Evolutionary conservation across 2,797 vertebrate species (phyloP).

Genomic region (Neosilurus mollespiculum): DNA sequence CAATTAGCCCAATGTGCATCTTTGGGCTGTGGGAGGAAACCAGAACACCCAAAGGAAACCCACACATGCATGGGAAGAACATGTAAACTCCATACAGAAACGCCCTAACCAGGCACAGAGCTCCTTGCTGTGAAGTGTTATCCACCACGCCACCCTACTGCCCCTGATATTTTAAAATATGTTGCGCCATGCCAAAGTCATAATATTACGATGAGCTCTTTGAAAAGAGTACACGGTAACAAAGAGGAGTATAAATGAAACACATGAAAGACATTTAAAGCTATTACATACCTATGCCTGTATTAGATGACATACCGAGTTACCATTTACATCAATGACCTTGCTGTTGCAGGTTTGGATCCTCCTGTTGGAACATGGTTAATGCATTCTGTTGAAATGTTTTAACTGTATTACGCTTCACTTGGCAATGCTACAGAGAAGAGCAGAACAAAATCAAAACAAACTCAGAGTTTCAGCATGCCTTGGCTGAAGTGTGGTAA

Average conservation of each 20-base stretch:
- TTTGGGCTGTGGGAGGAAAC: no score
- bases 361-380: background rate
- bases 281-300: background rate
- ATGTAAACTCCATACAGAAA: no score
- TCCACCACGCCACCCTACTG: no score
- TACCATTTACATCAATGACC: background rate
- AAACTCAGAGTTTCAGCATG: background rate
- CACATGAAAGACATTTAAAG: background rate
- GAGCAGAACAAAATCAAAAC: slow-evolving; percentile 14
- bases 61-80: no score
- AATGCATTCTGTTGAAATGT: background rate
- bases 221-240: background rate
- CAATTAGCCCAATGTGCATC: no score
- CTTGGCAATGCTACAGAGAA: no score
- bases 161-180: background rate
- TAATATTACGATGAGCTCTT: background rate
- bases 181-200: background rate
- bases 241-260: background rate
- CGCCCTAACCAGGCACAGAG: no score
- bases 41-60: no score
- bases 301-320: background rate
- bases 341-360: background rate
- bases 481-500: background rate
- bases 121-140: no score
- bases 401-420: background rate